phyloP scores from a whole-genome alignment of 2,113 vertebrate genomes.

The Sporophila hypoxantha region DNA sequence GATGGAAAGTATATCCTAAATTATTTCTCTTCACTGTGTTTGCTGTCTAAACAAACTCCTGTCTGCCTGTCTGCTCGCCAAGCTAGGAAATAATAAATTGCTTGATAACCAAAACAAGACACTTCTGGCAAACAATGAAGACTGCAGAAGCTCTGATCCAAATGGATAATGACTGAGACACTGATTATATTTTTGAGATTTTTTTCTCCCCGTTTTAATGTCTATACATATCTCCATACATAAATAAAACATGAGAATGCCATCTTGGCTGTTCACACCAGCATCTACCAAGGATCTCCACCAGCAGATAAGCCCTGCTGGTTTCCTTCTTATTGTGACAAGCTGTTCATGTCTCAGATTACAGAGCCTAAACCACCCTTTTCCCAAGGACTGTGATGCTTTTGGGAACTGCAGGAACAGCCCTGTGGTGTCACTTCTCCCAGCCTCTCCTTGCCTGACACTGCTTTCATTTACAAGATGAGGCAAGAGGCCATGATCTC shows the following conservation, averaged over 20 bases:
- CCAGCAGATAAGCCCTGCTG: neutral
- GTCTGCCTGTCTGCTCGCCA: neutral
- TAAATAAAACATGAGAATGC: neutral
- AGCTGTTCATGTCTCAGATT: neutral
- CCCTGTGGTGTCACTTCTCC: neutral
- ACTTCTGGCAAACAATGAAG: neutral
- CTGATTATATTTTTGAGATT: neutral
- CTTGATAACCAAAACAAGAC: neutral
- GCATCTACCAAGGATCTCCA: neutral
- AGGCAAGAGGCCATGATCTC: neutral
- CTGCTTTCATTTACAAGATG: neutral
- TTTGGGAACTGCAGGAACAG: neutral
- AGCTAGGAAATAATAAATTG: neutral
- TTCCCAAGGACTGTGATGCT: neutral
- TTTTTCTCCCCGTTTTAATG: neutral
- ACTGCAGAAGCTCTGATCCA: neutral
- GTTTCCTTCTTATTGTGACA: neutral
- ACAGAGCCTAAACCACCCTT: neutral
- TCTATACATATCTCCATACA: neutral
- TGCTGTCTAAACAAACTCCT: neutral
- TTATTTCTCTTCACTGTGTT: neutral
- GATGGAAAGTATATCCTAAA: neutral
- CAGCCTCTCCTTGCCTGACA: neutral
- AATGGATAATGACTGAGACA: neutral
- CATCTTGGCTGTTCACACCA: neutral